Evolutionary conservation across 2,113 vertebrate genomes (phyloP), one percentile per base, ranked within the genome.

Genomic region (Hucho hucho): DNA sequence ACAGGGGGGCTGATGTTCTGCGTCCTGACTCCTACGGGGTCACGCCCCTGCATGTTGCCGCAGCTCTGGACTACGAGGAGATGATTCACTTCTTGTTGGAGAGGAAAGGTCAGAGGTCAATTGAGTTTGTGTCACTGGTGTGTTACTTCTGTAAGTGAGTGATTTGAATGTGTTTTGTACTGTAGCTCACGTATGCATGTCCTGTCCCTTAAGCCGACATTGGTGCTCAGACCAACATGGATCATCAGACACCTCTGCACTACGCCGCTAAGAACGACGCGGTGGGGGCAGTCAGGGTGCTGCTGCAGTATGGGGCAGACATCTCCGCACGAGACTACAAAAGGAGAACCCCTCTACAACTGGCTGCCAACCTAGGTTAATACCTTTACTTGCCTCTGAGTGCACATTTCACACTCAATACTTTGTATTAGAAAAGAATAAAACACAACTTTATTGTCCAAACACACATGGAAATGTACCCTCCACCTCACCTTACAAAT

Each of bases 201-300:
- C 58, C 7, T 59, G 58, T 20, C 64, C 64, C 25, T 14, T 65
- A 66, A 93, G 91, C 87, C 72, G 86, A 90, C 25, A 67, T 76
- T 0, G 87, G 81, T 37, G 83, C 82, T 43, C 58, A 24, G 49
- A 91, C 90, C 1, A 1, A 71, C 5, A 77, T 77, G 53, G 88
- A 89, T 81, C 70, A 76, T 29, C 89, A 92, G 77, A 92, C 88
- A 1, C 89, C 88, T 1, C 82, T 93, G 72, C 92, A 93, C 83
- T 93, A 81, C 3, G 91, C 92, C 18, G 88, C 89, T 11, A 92
- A 93, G 81, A 87, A 92, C 0, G 88, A 91, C 3, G 89, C 91
- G 0, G 66, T 86, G 0, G 46, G 59, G 0, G 81, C 87, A 0
- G 73, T 92, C 71, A 74, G 72, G 43, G 79, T 88, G 9, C 84